Conservation (phyloP, 2,888 invertebrate species). For the Drosophila basisetae region DNA sequence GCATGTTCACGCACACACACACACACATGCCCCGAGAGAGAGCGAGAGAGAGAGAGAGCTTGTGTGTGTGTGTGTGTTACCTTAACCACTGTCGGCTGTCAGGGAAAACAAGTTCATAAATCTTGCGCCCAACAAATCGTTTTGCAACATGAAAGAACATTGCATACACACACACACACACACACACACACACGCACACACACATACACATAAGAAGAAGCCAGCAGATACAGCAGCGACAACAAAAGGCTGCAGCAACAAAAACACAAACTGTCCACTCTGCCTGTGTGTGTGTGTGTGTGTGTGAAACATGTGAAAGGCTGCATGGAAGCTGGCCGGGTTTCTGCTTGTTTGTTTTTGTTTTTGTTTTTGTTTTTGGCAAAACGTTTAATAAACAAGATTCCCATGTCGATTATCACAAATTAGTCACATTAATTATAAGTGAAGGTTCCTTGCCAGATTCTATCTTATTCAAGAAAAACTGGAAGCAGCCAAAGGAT, state of each 20-base stretch:
- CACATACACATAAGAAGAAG: constrained; percentile 47
- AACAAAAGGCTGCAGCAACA: constrained; percentile 46
- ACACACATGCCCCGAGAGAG: background rate
- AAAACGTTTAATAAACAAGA: constrained; percentile 85
- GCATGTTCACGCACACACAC: constrained; percentile 77
- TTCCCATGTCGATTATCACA: constrained; percentile 84
- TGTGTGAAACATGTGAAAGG: constrained; percentile 43
- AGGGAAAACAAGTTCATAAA: constrained; percentile 84
- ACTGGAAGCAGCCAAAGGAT: constrained; percentile 27
- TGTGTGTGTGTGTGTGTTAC: constrained; percentile 63
- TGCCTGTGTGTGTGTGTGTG: constrained; percentile 1
- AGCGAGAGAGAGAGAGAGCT: background rate
- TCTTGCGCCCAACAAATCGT: constrained; percentile 83
- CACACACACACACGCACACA: constrained; percentile 23
- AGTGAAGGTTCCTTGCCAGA: constrained; percentile 36
- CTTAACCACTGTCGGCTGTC: constrained; percentile 84
- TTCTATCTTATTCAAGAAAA: constrained; percentile 37
- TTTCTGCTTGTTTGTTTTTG: constrained; percentile 29
- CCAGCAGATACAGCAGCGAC: constrained; percentile 34
- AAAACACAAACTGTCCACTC: constrained; percentile 53
- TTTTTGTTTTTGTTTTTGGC: constrained; percentile 26
- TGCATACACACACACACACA: constrained; percentile 46
- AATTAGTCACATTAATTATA: constrained; percentile 85
- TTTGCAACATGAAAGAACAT: constrained; percentile 82
- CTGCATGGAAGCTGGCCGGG: constrained; percentile 31